Evolutionary conservation across 2,797 vertebrate species (phyloP), one percentile per base, ranked within the genome.

Genomic region (Sebastes melanostomus): DNA sequence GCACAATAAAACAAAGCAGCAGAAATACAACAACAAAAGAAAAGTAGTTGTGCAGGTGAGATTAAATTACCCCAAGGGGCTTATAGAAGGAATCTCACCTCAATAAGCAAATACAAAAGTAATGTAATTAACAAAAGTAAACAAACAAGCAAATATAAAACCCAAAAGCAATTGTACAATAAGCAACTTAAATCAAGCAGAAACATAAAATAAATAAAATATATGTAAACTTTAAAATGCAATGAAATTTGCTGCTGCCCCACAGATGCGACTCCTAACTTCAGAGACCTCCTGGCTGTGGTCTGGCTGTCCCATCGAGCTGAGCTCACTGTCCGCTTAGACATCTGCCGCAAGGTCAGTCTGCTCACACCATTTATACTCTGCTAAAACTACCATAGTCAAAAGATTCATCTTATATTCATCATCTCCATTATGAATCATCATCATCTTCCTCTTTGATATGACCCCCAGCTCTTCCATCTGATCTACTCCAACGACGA

Each of bases 261-360:
- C 61, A 65, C 91, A 98, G 98, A 98, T 77, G 6, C 90, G 24
- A 93, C 83, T 52, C 97, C 96, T 18, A 98, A 94, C 90, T 97
- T 98, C 92, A 96, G 96, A 90, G 98, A 99, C 84, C 94, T 99
- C 54, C 91, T 99, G 90, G 96, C 98, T 0, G 96, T 99, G 85
- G 96, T 97, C n/a, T 96, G 96, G 86, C 92, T 99, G 83, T 98
- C 98, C 63, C 97, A 99, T 75, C 96, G 96, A 30, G 97, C 98
- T 0, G 97, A 98, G 58, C 96, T 99, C 79, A 86, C 95, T 0
- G 89, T 98, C 65, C 96, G 98, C n/a, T 94, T 99, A 4, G 97
- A 98, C n/a, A 92, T 99, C 86, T 99, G 98, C 92, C 97, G 98
- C 52, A 98, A 99, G 97, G 98, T 98, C 72, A 92, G 93, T 88